Evolutionary conservation across 1,140 invertebrate species (phyloP), one percentile per base, ranked within the genome.

Genomic region (Papilio polyxenes): DNA sequence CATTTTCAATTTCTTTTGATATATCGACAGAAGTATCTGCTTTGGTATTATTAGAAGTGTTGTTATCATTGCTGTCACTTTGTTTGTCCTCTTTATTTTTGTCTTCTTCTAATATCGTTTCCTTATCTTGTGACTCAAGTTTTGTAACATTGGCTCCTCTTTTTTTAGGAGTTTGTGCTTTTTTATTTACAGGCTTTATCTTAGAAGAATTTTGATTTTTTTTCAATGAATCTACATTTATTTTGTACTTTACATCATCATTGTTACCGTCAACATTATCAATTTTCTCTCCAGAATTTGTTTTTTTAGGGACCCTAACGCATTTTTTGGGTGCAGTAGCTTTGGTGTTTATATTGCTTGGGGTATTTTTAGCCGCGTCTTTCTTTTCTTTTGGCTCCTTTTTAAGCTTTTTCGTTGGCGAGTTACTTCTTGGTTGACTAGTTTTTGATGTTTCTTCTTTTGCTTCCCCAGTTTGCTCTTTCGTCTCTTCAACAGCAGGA

Each of bases 231-330:
- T 89, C 90, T 87, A 87, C 82, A 88, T 91, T 93, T 85, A 90
- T 88, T 92, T 93, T 92, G 90, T 92, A 92, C 89, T 93, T 92
- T 84, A 85, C 75, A 84, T 92, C 87, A 86, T 92, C 87, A 85
- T 83, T 87, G 81, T 88, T 85, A 81, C 89, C 89, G 49, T 65
- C 85, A 13, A 82, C 83, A 48, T 80, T 86, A 85, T 91, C 89
- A 44, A 82, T 56, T 81, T 85, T 88, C 48, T 83, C 49, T 74
- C 56, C 78, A 56, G 83, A 83, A 87, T 90, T 90, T 40, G 56
- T 76, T 85, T 88, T 89, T 83, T 90, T 89, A 20, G 82, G 74
- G 82, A 82, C 79, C 85, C 88, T 90, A 62, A 83, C 69, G 59
- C 83, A 49, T 86, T 90, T 94, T 86, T 91, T 94, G n/a, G 85